phyloP scores from a whole-genome alignment of 2,888 invertebrate genomes.

The Ornithoptera priamus region DNA sequence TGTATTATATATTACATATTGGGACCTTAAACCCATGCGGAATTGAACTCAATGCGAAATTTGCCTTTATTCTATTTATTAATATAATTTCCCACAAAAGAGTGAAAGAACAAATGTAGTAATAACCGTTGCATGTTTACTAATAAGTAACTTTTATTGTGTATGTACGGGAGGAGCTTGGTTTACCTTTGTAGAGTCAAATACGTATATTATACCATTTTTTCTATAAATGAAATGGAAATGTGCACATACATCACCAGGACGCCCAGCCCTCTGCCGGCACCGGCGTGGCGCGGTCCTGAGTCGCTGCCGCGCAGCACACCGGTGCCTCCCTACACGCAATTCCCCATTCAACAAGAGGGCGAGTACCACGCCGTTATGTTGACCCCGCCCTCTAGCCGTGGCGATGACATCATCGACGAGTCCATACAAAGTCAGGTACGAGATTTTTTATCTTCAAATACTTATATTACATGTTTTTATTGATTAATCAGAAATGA shows the following conservation, averaged over 20 bases:
- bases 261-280: conserved; percentile 77
- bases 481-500: too few relatives aligned
- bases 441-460: conserved; percentile 37
- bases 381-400: conserved; percentile 61
- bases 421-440: conserved; percentile 81
- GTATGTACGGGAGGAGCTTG: too few relatives aligned
- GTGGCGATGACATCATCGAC: conserved; percentile 69
- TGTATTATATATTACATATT: too few relatives aligned
- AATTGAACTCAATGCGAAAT: too few relatives aligned
- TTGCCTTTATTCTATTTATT: too few relatives aligned
- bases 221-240: not conserved
- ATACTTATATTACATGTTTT: not conserved
- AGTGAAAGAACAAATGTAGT: too few relatives aligned
- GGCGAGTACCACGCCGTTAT: conserved; percentile 63
- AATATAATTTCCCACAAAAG: too few relatives aligned
- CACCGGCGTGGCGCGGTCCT: conserved; percentile 69
- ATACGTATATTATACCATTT: not conserved
- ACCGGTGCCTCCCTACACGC: conserved; percentile 68
- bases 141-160: too few relatives aligned
- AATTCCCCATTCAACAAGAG: conserved; percentile 67
- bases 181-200: not conserved
- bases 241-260: conserved; percentile 32
- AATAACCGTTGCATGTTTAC: too few relatives aligned
- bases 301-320: conserved; percentile 77
- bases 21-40: too few relatives aligned